phyloP scores from a whole-genome alignment of 2,888 invertebrate species.

The Bhutanitis thaidina region DNA sequence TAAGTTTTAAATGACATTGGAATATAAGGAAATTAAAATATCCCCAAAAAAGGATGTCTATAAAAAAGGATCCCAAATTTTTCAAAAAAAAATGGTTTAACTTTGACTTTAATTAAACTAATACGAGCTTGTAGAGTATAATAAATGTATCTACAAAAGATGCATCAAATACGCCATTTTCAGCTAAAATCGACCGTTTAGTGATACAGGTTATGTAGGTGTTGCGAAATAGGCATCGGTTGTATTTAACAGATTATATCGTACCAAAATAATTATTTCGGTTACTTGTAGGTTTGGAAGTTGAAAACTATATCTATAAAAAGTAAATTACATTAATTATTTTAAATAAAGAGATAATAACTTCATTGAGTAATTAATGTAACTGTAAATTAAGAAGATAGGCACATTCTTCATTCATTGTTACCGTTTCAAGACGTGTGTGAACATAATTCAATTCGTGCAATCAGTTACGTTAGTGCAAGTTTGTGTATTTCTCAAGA shows the following conservation, averaged over 20 bases:
- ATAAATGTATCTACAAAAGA: too few relatives aligned
- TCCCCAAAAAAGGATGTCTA: too few relatives aligned
- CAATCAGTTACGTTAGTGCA: conserved; percentile 27
- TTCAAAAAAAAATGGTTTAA: too few relatives aligned
- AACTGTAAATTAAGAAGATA: conserved; percentile 27
- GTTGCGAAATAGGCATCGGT: not conserved
- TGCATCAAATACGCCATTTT: conserved; percentile 8
- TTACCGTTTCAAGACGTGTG: conserved; percentile 29
- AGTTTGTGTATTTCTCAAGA: conserved; percentile 22
- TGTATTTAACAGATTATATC: not conserved
- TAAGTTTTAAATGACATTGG: too few relatives aligned
- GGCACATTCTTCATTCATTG: conserved; percentile 29
- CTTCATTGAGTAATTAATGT: conserved; percentile 9
- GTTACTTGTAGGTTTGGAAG: not conserved
- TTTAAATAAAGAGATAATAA: not conserved
- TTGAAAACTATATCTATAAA: not conserved
- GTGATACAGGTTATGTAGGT: conserved; percentile 1
- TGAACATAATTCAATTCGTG: conserved; percentile 28
- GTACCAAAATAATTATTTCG: not conserved
- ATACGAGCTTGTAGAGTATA: too few relatives aligned
- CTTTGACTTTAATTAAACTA: too few relatives aligned
- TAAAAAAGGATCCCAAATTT: too few relatives aligned
- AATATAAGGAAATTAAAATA: too few relatives aligned
- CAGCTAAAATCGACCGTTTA: not conserved
- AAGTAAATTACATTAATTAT: not conserved